These are phyloP conservation scores for Myrmecophaga tridactyla DNA, from an alignment of 2,113 vertebrate species.

Conservation along the genomic window DNA sequence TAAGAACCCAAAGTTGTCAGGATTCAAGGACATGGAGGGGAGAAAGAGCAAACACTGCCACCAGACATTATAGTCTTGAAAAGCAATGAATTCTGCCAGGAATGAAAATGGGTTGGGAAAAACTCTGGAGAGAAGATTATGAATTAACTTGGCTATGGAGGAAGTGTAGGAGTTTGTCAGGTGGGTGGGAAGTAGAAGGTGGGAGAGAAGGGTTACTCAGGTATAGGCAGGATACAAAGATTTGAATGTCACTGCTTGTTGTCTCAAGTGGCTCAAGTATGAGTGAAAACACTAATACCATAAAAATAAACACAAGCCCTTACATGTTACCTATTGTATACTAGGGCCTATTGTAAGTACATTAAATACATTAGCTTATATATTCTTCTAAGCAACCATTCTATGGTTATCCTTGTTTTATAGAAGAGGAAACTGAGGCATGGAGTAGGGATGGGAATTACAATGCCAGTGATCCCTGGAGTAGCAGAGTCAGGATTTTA, in stretches of 20 bases:
- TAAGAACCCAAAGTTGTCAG: neutral
- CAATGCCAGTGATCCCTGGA: neutral
- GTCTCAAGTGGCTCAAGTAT: neutral
- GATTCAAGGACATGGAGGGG: neutral
- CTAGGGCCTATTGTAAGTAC: neutral
- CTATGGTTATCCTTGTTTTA: no score
- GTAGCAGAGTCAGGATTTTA: neutral
- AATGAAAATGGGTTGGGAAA: neutral
- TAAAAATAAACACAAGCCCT: neutral
- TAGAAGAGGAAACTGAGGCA: no score
- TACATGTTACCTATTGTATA: neutral
- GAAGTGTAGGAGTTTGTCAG: neutral
- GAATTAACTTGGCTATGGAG: neutral
- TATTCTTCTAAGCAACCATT: neutral
- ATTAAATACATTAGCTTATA: neutral
- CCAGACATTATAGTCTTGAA: neutral
- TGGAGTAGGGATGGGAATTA: neutral
- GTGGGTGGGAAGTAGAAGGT: neutral
- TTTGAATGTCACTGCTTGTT: neutral
- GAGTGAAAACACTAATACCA: neutral
- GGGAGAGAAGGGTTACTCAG: neutral
- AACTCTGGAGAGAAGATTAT: neutral
- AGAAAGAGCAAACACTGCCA: neutral
- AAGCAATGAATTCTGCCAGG: neutral
- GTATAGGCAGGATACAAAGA: neutral